These are phyloP conservation scores for Himalopsyche japonica DNA, from an alignment of 2,888 invertebrate genomes.

Conservation along the genomic window DNA sequence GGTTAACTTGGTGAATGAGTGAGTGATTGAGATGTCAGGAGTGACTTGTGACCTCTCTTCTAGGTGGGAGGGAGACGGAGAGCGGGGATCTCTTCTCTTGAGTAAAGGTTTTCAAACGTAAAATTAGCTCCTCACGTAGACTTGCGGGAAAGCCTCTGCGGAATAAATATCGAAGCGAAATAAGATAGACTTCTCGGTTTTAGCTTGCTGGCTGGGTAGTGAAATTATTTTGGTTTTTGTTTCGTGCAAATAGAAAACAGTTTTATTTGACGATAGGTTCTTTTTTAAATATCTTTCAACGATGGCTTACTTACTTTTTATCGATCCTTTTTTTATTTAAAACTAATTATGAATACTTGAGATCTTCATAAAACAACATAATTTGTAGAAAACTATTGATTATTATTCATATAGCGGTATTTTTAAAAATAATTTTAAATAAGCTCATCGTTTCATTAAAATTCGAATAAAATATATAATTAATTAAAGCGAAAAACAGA, in stretches of 20 bases:
- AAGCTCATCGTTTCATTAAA: too few relatives aligned
- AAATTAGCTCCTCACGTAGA: constrained; percentile 25
- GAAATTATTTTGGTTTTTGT: not conserved
- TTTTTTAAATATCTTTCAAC: too few relatives aligned
- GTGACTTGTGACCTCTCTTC: constrained; percentile 34
- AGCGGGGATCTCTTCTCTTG: constrained; percentile 46
- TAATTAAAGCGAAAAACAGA: too few relatives aligned
- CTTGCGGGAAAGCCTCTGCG: not conserved
- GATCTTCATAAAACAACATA: too few relatives aligned
- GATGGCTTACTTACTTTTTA: too few relatives aligned
- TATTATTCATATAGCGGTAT: too few relatives aligned
- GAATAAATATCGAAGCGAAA: not conserved
- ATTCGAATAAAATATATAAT: too few relatives aligned
- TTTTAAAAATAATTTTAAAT: too few relatives aligned
- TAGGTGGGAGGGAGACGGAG: constrained; percentile 42
- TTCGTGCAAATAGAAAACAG: not conserved
- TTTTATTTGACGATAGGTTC: not conserved
- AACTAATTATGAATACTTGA: too few relatives aligned
- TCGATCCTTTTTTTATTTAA: too few relatives aligned
- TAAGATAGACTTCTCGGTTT: not conserved
- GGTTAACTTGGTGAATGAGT: constrained; percentile 40
- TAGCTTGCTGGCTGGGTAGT: not conserved
- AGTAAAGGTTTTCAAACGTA: constrained; percentile 29
- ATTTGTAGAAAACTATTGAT: too few relatives aligned
- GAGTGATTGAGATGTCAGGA: constrained; percentile 41